phyloP scores from a whole-genome alignment of 53 echinoderm and acorn worm genomes.

The Patiria pectinifera region DNA sequence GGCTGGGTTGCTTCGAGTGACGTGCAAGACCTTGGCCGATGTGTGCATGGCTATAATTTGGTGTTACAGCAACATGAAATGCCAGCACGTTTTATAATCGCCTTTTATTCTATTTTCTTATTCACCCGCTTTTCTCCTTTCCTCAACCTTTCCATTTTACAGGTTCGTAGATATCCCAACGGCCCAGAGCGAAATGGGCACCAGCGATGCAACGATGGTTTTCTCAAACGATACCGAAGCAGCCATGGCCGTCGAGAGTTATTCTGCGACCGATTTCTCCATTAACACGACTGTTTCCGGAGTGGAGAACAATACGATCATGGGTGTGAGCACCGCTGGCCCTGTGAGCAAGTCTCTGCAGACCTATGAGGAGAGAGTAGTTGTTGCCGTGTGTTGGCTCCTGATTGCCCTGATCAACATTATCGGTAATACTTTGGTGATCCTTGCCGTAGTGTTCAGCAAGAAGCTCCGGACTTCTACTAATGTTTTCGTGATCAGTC shows the following conservation, averaged over 20 bases:
- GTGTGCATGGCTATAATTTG: too few relatives aligned
- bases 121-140: too few relatives aligned
- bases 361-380: slow-evolving; percentile 54
- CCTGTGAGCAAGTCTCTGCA: slow-evolving; percentile 15
- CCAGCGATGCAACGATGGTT: neutral
- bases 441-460: slow-evolving; percentile 64
- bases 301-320: slow-evolving; percentile 8
- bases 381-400: slow-evolving; percentile 37
- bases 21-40: too few relatives aligned
- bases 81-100: too few relatives aligned
- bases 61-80: too few relatives aligned
- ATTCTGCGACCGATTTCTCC: neutral
- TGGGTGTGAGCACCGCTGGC: neutral
- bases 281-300: neutral
- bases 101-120: too few relatives aligned
- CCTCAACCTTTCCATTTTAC: too few relatives aligned
- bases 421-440: slow-evolving; percentile 71
- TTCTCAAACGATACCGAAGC: neutral
- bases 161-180: neutral
- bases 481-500: slow-evolving; percentile 80
- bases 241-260: neutral
- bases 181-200: neutral
- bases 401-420: slow-evolving; percentile 62
- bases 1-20: too few relatives aligned
- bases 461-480: slow-evolving; percentile 72